Evolutionary conservation across 2,888 invertebrate species (phyloP).

Genomic region (Drosophila bunnanda): DNA sequence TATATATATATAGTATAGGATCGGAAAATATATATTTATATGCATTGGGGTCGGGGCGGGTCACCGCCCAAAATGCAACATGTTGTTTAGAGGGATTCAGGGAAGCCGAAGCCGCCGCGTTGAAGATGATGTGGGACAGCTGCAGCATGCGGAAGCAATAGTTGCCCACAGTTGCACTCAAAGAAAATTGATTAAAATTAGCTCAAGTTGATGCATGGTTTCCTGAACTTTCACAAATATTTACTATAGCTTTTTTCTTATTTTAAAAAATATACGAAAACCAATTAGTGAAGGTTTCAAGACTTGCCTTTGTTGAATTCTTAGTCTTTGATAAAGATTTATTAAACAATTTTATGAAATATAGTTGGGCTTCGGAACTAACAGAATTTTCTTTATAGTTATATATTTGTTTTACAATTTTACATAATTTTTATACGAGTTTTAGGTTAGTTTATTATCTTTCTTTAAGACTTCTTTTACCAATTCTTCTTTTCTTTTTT

Average conservation of each 20-base stretch:
- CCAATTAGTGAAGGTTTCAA: neutral
- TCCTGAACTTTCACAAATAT: neutral
- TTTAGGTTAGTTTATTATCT: no score
- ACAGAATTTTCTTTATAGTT: neutral
- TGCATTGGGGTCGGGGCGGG: conserved; percentile 47
- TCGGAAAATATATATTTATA: conserved; percentile 12
- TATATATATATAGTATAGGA: conserved; percentile 12
- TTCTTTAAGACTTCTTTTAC: neutral
- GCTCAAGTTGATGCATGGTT: neutral
- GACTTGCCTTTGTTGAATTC: neutral
- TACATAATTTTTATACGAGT: neutral
- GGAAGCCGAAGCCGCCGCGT: neutral
- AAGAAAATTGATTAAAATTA: neutral
- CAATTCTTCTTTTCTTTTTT: neutral
- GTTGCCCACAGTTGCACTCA: conserved; percentile 9
- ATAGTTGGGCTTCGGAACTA: no score
- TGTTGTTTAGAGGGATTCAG: conserved; percentile 30
- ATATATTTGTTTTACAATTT: neutral
- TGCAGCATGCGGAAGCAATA: conserved; percentile 45
- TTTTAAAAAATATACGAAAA: neutral
- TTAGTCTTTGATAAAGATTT: no score
- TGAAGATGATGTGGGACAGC: conserved; percentile 42
- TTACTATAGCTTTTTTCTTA: neutral
- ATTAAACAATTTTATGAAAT: no score
- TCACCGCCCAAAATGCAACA: conserved; percentile 53